Evolutionary conservation across 2,797 vertebrate genomes (phyloP), one percentile per base, ranked within the genome.

Genomic region (Acanthornis magna): DNA sequence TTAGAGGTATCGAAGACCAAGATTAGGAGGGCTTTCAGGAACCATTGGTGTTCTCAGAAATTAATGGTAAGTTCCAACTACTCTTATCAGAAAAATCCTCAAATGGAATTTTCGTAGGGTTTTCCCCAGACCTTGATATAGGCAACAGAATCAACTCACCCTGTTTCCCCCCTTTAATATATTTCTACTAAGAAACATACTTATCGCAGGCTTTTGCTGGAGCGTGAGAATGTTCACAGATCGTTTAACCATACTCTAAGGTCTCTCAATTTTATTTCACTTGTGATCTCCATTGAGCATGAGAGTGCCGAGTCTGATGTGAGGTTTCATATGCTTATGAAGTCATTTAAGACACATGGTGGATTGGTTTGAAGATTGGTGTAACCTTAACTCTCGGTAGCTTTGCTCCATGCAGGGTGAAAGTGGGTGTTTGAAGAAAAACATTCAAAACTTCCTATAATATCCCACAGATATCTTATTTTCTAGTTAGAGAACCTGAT

Each of bases 231-330:
- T 34, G 79, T 26, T 51, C 15, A 55, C 43, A 57, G 14, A 18
- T 66, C 8, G 32, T 88, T 81, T 62, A 66, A 34, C 36, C 0
- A 0, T 50, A 30, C 18, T 1, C 0, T 43, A 51, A 80, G 7
- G 32, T 66, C 26, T 68, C 34, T 38, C 1, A 4, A 13, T 6
- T 16, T 36, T 21, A 34, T 38, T 61, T 51, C 17, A 22, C 36
- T 75, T 9, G 2, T 3, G 1, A 3, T 54, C n/a, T 87, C 6
- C n/a, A 29, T 1, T 57, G 38, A 73, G 15, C 5, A 5, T 23
- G 30, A 79, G n/a, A 71, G 17, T 70, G 25, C 40, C 85, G 55
- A 53, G 7, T 67, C 55, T 87, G 48, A 55, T 63, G 32, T 67
- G 57, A 32, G 29, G 6, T 83, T 91, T 74, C 25, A 5, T 32